Base-by-base conservation (phyloP, 1,140 invertebrate genomes). In the Gryon sp. region DNA sequence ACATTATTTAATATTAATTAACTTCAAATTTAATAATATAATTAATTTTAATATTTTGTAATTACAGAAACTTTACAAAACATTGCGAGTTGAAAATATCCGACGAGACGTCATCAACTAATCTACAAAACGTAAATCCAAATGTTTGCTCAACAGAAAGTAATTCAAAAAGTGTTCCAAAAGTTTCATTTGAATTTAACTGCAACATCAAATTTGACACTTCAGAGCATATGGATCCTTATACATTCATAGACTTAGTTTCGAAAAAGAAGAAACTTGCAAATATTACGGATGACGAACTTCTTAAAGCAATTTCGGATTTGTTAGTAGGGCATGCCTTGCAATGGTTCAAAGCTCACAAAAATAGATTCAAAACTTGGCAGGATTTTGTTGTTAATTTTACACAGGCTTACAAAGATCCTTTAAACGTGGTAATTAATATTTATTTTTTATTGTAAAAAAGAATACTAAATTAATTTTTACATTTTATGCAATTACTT, bases 351-450 rank as follows among this genome's bases (percentile, higher is more conserved):
- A 19, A 65, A 4, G 8, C 8, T 1, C 4, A 52, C 5, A 19
- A 28, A 22, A 40, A 50, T 0, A 20, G 15, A 1, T 41, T 32
- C 2, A 22, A 18, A 2, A 43, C 53, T 19, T 57, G 60, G 60
- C 34, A 40, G 7, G 40, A 65, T 22, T 65, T 65, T 34, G 46
- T 65, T 7, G 45, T 50, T 0, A 46, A 43, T 32, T 40, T 65
- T 5, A 52, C 24, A 9, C 45, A 50, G 22, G 12, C 11, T 3
- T 62, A 38, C 15, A 43, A 38, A 16, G 22, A 62, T 32, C 8
- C 28, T 4, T 12, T 0, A 9, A 19, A 12, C n/a, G n/a, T 38
- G 32, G 57, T 62, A 38, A 20, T 6, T 38, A 24, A 18, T 19
- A 18, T 41, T 9, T 19, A 9, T 14, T 38, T 32, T 32, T 32